Conservation (phyloP, 2,113 vertebrate species). For the Prietella phreatophila region DNA sequence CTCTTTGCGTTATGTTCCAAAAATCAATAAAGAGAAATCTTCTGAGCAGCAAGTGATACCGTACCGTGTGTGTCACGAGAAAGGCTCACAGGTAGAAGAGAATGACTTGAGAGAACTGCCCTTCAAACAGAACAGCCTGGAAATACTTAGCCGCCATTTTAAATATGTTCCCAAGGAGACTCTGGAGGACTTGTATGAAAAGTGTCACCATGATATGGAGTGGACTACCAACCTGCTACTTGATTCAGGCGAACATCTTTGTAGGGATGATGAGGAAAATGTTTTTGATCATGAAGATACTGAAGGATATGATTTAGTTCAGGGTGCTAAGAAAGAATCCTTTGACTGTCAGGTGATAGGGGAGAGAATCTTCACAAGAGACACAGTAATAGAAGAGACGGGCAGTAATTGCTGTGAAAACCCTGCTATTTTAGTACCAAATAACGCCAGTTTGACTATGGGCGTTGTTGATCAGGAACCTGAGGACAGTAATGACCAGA, state of each 20-base stretch:
- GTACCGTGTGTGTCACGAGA: conserved; percentile 83
- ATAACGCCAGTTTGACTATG: not conserved
- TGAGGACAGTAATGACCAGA: not conserved
- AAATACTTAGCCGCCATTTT: conserved; percentile 85
- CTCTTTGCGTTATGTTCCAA: conserved; percentile 76
- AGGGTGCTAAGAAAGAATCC: conserved; percentile 24
- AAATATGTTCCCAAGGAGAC: conserved; percentile 84
- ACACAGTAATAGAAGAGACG: not conserved
- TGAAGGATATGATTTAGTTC: not conserved
- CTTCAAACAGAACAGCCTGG: conserved; percentile 76
- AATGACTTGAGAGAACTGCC: conserved; percentile 73
- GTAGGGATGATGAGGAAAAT: conserved; percentile 35
- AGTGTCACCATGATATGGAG: conserved; percentile 90
- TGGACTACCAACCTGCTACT: conserved; percentile 92
- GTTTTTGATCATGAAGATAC: conserved; percentile 6
- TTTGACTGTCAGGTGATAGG: not conserved
- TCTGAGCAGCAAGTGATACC: conserved; percentile 74
- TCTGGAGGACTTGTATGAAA: conserved; percentile 91
- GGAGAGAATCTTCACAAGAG: not conserved
- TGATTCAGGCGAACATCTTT: conserved; percentile 87
- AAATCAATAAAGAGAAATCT: conserved; percentile 53
- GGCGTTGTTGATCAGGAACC: not conserved
- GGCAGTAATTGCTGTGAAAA: not conserved
- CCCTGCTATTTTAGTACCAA: not conserved
- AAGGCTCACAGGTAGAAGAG: conserved; percentile 89